Conservation (phyloP, 2,113 vertebrate genomes). For the Paracanthobrama guichenoti region DNA sequence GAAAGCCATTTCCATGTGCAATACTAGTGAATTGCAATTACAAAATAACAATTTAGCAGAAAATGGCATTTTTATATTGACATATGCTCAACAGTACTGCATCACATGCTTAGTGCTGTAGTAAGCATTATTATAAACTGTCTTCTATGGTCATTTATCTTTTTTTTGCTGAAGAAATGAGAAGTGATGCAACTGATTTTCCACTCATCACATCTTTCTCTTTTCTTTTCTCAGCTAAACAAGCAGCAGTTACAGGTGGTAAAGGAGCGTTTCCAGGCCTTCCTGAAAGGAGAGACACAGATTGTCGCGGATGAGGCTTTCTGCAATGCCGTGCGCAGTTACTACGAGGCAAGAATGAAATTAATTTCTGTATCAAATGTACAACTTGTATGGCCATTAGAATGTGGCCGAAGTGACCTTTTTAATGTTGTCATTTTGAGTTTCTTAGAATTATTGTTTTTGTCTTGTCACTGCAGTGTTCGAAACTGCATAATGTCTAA, state of each 20-base stretch:
- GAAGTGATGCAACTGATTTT: too few species aligned
- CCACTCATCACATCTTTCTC: background rate
- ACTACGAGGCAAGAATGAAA: slow-evolving; percentile 84
- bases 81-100: background rate
- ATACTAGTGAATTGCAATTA: background rate
- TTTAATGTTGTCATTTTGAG: background rate
- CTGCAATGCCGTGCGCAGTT: slow-evolving; percentile 93
- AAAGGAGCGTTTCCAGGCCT: slow-evolving; percentile 90
- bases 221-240: slow-evolving; percentile 80
- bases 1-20: slow-evolving; percentile 1
- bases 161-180: background rate
- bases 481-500: too few species aligned
- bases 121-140: background rate
- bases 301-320: slow-evolving; percentile 96
- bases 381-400: background rate
- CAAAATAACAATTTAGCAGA: background rate
- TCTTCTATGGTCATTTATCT: background rate
- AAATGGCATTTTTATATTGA: background rate
- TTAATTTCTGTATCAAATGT: background rate
- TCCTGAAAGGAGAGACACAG: slow-evolving; percentile 91
- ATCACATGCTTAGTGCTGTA: background rate
- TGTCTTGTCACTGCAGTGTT: too few species aligned
- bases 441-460: background rate
- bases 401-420: background rate
- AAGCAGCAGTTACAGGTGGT: slow-evolving; percentile 91